phyloP scores from a whole-genome alignment of 2,797 vertebrate genomes.

The Toxotes lorentzi region DNA sequence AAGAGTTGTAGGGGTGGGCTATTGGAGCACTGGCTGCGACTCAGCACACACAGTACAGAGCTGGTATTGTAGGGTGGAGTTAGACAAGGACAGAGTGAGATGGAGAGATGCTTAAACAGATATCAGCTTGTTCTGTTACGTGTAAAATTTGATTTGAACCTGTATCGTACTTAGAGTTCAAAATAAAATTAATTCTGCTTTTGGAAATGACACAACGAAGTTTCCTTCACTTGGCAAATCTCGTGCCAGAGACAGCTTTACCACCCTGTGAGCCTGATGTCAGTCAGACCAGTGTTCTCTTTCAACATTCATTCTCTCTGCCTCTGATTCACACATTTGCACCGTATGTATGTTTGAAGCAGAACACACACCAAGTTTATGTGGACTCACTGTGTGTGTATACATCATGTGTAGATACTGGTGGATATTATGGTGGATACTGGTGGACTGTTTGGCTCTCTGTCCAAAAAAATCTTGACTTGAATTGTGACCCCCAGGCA shows the following conservation, averaged over 20 bases:
- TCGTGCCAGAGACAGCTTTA: conserved; percentile 58
- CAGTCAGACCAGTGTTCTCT: conserved; percentile 36
- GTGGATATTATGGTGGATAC: not conserved
- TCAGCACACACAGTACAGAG: conserved; percentile 49
- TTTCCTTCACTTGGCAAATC: conserved; percentile 42
- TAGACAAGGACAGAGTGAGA: conserved; percentile 9
- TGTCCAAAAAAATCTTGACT: not conserved
- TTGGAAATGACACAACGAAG: conserved; percentile 13
- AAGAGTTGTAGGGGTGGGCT: conserved; percentile 50
- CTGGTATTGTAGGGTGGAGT: conserved; percentile 53
- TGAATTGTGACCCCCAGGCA: not conserved
- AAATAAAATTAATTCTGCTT: not conserved
- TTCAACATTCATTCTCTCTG: conserved; percentile 23
- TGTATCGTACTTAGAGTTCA: not conserved
- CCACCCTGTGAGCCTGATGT: conserved; percentile 48
- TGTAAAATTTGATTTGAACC: conserved; percentile 27
- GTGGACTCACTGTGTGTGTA: not conserved
- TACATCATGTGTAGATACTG: not conserved
- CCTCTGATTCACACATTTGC: conserved; percentile 13
- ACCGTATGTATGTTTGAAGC: not conserved
- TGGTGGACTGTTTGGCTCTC: not conserved
- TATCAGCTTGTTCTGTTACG: conserved; percentile 8
- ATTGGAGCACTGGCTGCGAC: conserved; percentile 37
- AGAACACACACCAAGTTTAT: not conserved
- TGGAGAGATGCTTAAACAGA: conserved; percentile 34